Conservation (phyloP, 1,140 invertebrate genomes). For the Lerema accius region DNA sequence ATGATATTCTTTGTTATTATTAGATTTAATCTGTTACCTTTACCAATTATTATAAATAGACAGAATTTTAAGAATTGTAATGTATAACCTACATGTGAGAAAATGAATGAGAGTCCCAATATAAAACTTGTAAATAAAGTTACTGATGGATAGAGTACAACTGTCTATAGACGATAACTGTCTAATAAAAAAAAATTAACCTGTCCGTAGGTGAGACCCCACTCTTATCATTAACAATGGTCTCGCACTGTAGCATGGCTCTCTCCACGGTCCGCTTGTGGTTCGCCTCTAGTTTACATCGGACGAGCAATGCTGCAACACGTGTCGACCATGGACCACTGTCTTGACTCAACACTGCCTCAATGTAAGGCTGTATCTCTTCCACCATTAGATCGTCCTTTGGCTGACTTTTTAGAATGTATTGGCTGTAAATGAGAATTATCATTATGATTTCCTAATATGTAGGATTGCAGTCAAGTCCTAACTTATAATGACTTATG, state of each 20-base stretch:
- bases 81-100: too few species aligned
- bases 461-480: too few species aligned
- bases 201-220: constrained; percentile 50
- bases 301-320: constrained; percentile 86
- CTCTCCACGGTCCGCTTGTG: constrained; percentile 92
- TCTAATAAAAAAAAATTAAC: constrained; percentile 44
- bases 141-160: too few species aligned
- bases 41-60: too few species aligned
- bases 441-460: too few species aligned
- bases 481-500: too few species aligned
- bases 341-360: constrained; percentile 84
- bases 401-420: constrained; percentile 88
- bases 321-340: constrained; percentile 90
- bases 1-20: too few species aligned
- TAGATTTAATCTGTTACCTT: too few species aligned
- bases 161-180: too few species aligned
- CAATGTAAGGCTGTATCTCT: constrained; percentile 91
- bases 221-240: constrained; percentile 86
- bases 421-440: constrained; percentile 82
- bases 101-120: too few species aligned
- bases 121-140: too few species aligned
- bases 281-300: constrained; percentile 89
- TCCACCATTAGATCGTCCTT: constrained; percentile 90
- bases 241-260: constrained; percentile 93
- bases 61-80: too few species aligned